Evolutionary conservation across 2,888 invertebrate species (phyloP).

Genomic region (Clitarchus hookeri): DNA sequence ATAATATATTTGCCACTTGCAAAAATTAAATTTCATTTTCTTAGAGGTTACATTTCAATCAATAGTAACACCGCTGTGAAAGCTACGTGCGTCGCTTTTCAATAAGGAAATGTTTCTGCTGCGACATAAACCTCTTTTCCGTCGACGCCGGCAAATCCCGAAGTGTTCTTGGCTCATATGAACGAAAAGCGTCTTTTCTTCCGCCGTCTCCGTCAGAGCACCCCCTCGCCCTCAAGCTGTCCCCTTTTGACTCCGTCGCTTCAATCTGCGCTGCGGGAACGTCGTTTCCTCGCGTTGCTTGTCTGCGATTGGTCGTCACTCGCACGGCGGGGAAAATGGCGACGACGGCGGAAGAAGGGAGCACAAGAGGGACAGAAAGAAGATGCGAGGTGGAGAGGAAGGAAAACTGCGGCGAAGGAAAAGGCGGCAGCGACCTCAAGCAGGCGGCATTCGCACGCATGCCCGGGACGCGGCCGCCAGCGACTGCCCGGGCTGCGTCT

Average conservation of each 20-base stretch:
- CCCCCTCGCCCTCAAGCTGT: background rate
- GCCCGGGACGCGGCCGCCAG: background rate
- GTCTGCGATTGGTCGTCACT: conserved; percentile 4
- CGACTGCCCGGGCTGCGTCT: no score
- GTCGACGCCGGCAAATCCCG: background rate
- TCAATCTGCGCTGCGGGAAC: background rate
- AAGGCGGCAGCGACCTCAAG: background rate
- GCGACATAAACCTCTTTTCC: conserved; percentile 4
- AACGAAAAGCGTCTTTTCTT: background rate
- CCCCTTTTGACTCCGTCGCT: conserved; percentile 5
- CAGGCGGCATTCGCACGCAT: background rate
- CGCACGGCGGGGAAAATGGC: background rate
- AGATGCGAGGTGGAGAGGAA: background rate
- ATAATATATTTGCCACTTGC: no score
- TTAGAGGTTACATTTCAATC: no score
- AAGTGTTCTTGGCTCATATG: conserved; percentile 20
- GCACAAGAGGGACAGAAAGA: background rate
- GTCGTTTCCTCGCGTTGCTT: background rate
- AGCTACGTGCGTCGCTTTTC: background rate
- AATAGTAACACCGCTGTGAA: background rate
- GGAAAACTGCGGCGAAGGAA: background rate
- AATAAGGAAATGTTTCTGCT: no score
- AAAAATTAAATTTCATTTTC: no score
- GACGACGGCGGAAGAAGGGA: background rate
- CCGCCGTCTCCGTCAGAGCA: background rate